Evolutionary conservation across 2,797 vertebrate genomes (phyloP), one percentile per base, ranked within the genome.

Genomic region (Dipus sagitta): DNA sequence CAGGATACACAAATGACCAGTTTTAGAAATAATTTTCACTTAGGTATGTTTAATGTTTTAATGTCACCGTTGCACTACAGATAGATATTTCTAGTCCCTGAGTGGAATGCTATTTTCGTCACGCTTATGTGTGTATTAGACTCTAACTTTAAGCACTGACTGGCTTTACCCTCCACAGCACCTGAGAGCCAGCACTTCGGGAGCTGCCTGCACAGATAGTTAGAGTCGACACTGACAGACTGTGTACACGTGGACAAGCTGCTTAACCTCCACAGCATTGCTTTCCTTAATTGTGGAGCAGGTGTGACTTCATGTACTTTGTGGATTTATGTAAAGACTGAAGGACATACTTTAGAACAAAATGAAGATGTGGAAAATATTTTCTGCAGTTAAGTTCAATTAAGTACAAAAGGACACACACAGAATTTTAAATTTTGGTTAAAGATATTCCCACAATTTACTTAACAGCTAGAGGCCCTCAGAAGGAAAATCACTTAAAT

Each of bases 371-470:
- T 93, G 75, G 88, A 23, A 34, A 92, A 54, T 72, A 90, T 80
- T 95, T 95, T 77, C 52, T 75, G 52, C 47, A 42, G 28, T 15
- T 62, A 93, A 80, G 9, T 92, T 94, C 28, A 87, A 72, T 30
- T 68, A 93, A 34, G 23, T 58, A 82, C 86, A 93, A 78, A 91
- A 18, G 32, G 64, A 68, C 34, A 90, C 7, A 68, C 8, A 71
- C 18, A 10, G 6, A 77, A 32, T 42, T 94, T 82, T 42, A 89
- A 67, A 92, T 86, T 47, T 10, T 68, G 13, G 14, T 68, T 88
- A 78, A 93, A 93, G 83, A 58, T 87, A 38, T 77, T 91, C n/a
- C 47, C 32, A 88, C 89, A 86, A 96, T 68, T 91, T 83, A 68
- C 65, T 71, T 72, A 92, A 76, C 13, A 90, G 32, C 72, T 65